These are phyloP conservation scores for Lontra canadensis DNA, from an alignment of 2,113 vertebrate species.

Conservation along the genomic window DNA sequence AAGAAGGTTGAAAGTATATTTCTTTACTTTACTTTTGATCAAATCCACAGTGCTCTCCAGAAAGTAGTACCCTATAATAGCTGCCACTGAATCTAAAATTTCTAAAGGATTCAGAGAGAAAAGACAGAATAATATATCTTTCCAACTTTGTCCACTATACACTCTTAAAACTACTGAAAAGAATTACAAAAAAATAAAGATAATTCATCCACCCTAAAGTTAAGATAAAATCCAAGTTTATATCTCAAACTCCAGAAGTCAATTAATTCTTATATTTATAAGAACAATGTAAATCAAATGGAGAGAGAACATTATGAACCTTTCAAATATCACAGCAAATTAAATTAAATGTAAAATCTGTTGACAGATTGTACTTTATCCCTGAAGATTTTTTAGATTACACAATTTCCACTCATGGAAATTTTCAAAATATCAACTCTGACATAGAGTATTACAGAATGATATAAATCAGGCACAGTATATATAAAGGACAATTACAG, in stretches of 20 bases:
- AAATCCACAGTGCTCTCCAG: not conserved
- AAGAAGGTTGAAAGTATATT: not conserved
- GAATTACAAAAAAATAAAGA: not conserved
- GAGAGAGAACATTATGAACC: not conserved
- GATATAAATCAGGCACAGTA: not conserved
- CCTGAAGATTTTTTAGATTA: not conserved
- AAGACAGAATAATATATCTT: not conserved
- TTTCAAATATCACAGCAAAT: not conserved
- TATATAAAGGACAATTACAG: not conserved
- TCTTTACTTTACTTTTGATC: not conserved
- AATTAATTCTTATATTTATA: not conserved
- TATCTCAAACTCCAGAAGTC: not conserved
- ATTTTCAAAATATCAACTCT: not conserved
- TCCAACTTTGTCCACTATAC: not conserved
- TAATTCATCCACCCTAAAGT: not conserved
- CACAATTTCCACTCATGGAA: not conserved
- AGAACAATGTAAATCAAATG: not conserved
- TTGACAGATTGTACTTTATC: not conserved
- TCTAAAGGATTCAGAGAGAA: not conserved
- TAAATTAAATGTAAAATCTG: not conserved
- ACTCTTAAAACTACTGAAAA: not conserved
- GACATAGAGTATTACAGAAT: not conserved
- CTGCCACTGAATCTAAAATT: not conserved
- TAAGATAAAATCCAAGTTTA: not conserved
- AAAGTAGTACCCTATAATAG: not conserved